Percentiles rank a stretch among this genome's conserved stretches.
Evolutionary conservation across 2,797 vertebrate species (phyloP).

Genomic region (Australoheros facetus): DNA sequence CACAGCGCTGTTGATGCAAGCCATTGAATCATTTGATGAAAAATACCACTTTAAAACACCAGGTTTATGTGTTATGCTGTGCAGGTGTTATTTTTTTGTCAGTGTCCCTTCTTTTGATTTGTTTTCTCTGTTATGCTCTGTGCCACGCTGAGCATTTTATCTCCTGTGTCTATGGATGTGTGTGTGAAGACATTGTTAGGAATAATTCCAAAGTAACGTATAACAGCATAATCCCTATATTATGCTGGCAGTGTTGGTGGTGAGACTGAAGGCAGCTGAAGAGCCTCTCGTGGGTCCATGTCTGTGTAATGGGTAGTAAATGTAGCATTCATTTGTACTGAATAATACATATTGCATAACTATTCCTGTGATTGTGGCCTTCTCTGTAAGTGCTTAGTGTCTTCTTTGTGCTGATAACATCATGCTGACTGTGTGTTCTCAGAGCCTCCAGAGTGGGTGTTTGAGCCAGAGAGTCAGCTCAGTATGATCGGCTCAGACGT

Average conservation of each 20-base stretch:
- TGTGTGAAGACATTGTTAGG: neutral
- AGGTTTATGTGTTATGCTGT: neutral
- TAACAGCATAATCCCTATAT: neutral
- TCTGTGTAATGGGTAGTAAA: neutral
- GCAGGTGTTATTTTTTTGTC: neutral
- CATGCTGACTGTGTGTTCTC: conserved; percentile 42
- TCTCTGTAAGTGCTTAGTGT: neutral
- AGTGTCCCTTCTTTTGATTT: neutral
- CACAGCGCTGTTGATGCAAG: too few species aligned
- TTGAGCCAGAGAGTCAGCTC: conserved; percentile 85
- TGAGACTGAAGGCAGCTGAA: neutral
- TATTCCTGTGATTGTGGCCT: neutral
- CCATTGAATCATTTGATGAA: neutral
- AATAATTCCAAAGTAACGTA: neutral
- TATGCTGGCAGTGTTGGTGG: neutral
- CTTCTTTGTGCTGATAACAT: conserved; percentile 23
- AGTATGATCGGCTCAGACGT: conserved; percentile 85
- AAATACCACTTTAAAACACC: neutral
- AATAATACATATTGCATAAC: neutral
- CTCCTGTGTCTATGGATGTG: neutral
- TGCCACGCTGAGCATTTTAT: neutral
- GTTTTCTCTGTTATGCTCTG: neutral
- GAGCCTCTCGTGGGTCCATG: neutral
- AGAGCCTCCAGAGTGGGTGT: conserved; percentile 91
- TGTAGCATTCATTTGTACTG: neutral